These are phyloP conservation scores for Dasypolia templi DNA, from an alignment of 2,888 invertebrate genomes.

Conservation along the genomic window DNA sequence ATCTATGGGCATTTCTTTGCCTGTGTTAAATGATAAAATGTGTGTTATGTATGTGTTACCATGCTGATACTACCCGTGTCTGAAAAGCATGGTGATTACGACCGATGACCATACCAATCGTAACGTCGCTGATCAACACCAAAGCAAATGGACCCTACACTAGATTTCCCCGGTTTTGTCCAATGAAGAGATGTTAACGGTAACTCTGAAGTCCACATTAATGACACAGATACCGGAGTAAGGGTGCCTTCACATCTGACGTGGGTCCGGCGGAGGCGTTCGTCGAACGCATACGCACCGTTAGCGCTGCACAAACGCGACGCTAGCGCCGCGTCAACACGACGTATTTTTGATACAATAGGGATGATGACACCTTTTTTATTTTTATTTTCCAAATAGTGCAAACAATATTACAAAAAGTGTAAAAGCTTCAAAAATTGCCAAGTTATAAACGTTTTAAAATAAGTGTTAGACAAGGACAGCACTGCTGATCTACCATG, in stretches of 20 bases:
- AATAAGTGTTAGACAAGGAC: too few relatives aligned
- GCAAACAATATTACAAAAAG: too few relatives aligned
- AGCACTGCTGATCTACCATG: too few relatives aligned
- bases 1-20: conserved; percentile 7
- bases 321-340: conserved; percentile 25
- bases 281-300: conserved; percentile 35
- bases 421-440: too few relatives aligned
- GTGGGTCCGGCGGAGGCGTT: conserved; percentile 30
- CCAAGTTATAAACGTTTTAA: too few relatives aligned
- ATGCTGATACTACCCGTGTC: conserved; percentile 14
- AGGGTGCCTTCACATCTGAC: conserved; percentile 47
- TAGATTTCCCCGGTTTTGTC: conserved; percentile 13
- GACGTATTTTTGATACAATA: conserved; percentile 21
- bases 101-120: conserved; percentile 5
- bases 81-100: conserved; percentile 21
- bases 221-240: conserved; percentile 40
- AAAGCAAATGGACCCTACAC: conserved; percentile 37
- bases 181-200: conserved; percentile 17
- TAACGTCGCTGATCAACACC: conserved; percentile 28
- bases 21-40: conserved; percentile 20
- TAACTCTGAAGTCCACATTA: conserved; percentile 40
- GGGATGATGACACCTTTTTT: too few relatives aligned
- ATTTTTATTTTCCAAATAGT: too few relatives aligned
- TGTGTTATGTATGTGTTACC: conserved; percentile 22
- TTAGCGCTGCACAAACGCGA: conserved; percentile 26